Conservation (phyloP, 2,113 vertebrate species). For the Thryonomys swinderianus region DNA sequence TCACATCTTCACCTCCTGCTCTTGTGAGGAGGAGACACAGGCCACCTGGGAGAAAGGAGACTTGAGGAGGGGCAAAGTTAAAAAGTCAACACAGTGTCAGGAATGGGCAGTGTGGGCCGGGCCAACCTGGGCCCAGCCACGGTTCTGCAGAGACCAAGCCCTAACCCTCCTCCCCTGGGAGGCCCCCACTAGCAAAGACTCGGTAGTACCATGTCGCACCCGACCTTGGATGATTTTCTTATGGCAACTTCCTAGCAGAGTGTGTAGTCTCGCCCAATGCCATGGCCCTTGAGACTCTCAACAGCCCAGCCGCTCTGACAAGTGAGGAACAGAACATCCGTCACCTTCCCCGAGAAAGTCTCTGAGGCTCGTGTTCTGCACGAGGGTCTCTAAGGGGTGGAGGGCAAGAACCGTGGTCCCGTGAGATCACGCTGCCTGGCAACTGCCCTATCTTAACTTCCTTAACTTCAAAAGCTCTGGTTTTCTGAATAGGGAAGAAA, state of each 20-base stretch:
- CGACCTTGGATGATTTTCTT: neutral
- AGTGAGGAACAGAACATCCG: accelerated
- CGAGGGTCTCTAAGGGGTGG: accelerated
- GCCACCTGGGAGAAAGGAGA: too few species aligned
- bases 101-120: accelerated
- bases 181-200: accelerated
- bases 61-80: neutral
- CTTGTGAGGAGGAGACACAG: accelerated
- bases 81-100: neutral
- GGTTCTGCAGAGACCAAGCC: neutral
- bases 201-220: accelerated
- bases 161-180: accelerated
- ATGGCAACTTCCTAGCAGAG: neutral
- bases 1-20: neutral
- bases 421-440: neutral
- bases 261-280: accelerated
- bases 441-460: neutral
- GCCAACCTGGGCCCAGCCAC: accelerated
- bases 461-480: neutral
- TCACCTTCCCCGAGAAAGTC: neutral
- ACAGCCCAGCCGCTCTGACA: neutral
- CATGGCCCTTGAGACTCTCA: accelerated
- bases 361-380: neutral
- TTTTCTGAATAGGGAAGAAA: accelerated
- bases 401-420: neutral